Base-by-base conservation (phyloP, 2,888 invertebrate species). In the Saturnia pavonia region DNA sequence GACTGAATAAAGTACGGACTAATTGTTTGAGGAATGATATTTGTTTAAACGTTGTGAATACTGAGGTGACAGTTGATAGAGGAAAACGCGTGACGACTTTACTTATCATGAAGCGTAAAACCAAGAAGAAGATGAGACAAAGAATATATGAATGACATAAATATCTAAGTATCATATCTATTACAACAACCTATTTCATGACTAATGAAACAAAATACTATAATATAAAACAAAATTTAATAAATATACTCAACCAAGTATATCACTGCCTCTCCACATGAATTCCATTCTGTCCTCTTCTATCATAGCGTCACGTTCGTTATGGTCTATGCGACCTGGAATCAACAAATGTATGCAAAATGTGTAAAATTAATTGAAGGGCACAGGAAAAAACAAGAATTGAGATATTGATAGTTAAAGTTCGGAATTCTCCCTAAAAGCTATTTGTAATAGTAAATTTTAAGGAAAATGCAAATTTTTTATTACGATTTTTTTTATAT, bases 211-310 rank as follows among this genome's bases (percentile, higher is more conserved):
- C 25, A 11, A 25, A 1, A 57, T 6, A 25, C n/a, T 12, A 12
- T 25, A 25, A 54, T n/a, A 54, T n/a, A 11, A n/a, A 22, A 54
- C 11, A 54, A n/a, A 11, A 8, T n/a, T 54, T 54, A 22, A 54
- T 54, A 54, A 11, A 22, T 22, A 54, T 54, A 54, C 11, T 11
- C 9, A 22, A 96, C 92, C 95, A 69, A 95, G 83, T 45, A 90
- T 91, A 60, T 95, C 91, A 73, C 94, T 96, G 0, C 95, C 95
- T 80, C 95, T 87, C 97, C 97, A 97, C 80, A 97, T 92, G 83
- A 96, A 95, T 85, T 97, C 97, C 94, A 96, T 94, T 34, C 95
- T 94, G 76, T 95, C 95, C 40, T 94, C 93, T 19, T 88, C 86
- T 76, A 94, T 86, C 85, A 97, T 92, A 0, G 89, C 78, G 42